Conservation (phyloP, 1,140 invertebrate species). For the Hypsibius dujardini region DNA sequence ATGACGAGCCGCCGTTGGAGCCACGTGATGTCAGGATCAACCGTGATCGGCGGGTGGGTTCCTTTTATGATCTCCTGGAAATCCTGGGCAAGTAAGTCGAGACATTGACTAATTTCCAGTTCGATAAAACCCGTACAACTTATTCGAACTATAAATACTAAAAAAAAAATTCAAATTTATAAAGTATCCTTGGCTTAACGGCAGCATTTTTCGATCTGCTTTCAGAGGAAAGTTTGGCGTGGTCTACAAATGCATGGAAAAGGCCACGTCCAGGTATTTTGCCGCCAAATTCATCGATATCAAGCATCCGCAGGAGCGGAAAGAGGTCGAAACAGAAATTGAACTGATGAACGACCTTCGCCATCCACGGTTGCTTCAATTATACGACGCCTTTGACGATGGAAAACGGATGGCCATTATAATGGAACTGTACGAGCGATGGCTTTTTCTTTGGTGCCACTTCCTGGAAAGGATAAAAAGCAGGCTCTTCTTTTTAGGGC, state of each 20-base stretch:
- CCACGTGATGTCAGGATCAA: neutral
- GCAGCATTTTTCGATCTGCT: neutral
- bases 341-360: constrained; percentile 70
- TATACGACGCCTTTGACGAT: constrained; percentile 69
- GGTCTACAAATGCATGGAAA: constrained; percentile 49
- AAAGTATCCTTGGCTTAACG: no score
- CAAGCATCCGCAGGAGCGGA: constrained; percentile 57
- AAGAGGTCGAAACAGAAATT: constrained; percentile 72
- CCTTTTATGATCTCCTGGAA: neutral
- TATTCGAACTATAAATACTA: neutral
- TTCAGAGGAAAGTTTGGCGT: constrained; percentile 41
- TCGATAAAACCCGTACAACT: neutral
- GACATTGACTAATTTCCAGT: neutral
- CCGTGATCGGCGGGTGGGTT: neutral
- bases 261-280: constrained; percentile 45
- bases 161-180: no score
- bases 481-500: constrained; percentile 42
- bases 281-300: constrained; percentile 82
- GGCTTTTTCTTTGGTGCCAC: constrained; percentile 16
- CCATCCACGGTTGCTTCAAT: constrained; percentile 71
- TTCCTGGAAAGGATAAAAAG: neutral
- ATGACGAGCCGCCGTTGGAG: neutral
- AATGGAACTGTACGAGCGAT: constrained; percentile 72
- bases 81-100: neutral
- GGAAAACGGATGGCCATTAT: constrained; percentile 70